Evolutionary conservation across 2,113 vertebrate species (phyloP), one percentile per base, ranked within the genome.

Genomic region (Gorsachius goisagi): DNA sequence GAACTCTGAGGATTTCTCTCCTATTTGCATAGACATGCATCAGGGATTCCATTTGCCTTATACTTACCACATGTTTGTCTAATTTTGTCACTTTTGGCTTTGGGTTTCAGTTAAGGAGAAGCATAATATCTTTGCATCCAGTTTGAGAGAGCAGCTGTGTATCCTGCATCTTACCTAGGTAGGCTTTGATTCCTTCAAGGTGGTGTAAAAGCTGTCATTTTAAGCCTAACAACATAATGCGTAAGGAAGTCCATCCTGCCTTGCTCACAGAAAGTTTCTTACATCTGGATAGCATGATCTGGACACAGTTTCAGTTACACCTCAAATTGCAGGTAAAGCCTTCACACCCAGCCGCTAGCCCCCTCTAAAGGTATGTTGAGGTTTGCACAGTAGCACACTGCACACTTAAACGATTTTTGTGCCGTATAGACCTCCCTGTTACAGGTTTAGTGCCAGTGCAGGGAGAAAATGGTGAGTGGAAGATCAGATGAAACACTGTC

Each of bases 351-450:
- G 9, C 45, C 49, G 24, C 14, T 23, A 3, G 9, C 22, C 28
- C 45, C 9, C 18, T 75, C 68, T 15, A 4, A 9, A 26, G 27
- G 21, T 9, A 3, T 1, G 0, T 15, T 1, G 2, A 23, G 24
- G 22, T 35, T 49, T 52, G 45, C 39, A 10, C 21, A 20, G 32
- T 4, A 27, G 27, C 8, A 7, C 24, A 2, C 27, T 52, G 45
- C 56, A 39, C 6, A 1, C 30, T 9, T 15, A 12, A 2, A 0
- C 4, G 16, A 24, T 49, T 37, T 27, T 5, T 60, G 28, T 47
- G 32, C 20, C 8, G 19, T 27, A 4, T 15, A 49, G 22, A 7
- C 39, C 24, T 33, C 8, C 27, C 37, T 90, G 52, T 15, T 27
- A 15, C 9, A 16, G 12, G 2, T 28, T 30, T 21, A 37, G 44